A percentile compares a stretch with the other conserved stretches of the same genome.
These are phyloP conservation scores for Sander vitreus DNA, from an alignment of 2,113 vertebrate species.

Conservation along the genomic window DNA sequence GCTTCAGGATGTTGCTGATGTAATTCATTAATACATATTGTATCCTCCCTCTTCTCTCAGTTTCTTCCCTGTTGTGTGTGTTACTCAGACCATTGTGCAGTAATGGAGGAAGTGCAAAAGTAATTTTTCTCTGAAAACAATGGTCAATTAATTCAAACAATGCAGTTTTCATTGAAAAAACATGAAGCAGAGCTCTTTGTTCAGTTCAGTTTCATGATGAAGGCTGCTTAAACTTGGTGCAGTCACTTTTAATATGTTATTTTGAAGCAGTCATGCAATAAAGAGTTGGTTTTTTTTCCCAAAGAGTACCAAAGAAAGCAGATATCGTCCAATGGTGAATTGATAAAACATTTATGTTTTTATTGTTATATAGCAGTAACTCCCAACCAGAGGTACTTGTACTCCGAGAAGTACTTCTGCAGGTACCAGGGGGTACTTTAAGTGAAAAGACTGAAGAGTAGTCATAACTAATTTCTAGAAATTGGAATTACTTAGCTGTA, in stretches of 20 bases:
- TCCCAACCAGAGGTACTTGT: background rate
- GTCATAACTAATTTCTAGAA: background rate
- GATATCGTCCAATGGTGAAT: background rate
- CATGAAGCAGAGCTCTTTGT: constrained; percentile 7
- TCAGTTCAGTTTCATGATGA: constrained; percentile 7
- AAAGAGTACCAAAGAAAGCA: background rate
- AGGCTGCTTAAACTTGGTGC: background rate
- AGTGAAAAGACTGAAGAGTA: background rate
- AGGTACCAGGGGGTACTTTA: background rate
- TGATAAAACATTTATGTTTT: constrained; percentile 3
- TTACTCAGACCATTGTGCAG: background rate
- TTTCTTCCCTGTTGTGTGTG: background rate
- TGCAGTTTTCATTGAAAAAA: constrained; percentile 22
- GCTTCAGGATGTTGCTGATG: constrained; percentile 54
- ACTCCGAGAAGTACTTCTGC: background rate
- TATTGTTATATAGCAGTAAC: background rate
- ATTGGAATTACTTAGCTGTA: background rate
- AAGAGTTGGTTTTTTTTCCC: background rate
- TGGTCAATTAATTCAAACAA: constrained; percentile 50
- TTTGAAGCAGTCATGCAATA: constrained; percentile 19
- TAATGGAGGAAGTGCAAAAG: background rate
- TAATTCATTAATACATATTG: constrained; percentile 50
- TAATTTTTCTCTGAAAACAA: constrained; percentile 24
- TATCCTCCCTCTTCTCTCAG: background rate
- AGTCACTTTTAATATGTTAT: background rate